Conservation (phyloP, 1,140 invertebrate genomes). For the Drosophila pseudoobscura region DNA sequence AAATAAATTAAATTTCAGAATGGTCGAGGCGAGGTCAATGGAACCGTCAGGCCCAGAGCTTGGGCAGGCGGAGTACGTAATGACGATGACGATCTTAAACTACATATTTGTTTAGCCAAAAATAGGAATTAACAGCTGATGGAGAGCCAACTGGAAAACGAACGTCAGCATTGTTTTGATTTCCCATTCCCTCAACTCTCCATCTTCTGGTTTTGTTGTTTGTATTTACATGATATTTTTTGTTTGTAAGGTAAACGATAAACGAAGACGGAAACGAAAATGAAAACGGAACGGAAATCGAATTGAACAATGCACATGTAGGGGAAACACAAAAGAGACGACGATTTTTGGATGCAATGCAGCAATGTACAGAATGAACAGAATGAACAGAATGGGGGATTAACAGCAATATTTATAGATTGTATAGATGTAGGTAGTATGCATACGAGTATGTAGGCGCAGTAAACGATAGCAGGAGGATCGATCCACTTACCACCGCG, state of each 20-base stretch:
- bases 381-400: slow-evolving; percentile 15
- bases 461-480: slow-evolving; percentile 1
- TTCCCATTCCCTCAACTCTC: neutral
- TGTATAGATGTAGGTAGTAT: too few relatives aligned
- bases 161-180: slow-evolving; percentile 24
- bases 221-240: slow-evolving; percentile 57
- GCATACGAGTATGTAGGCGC: too few relatives aligned
- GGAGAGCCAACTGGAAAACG: slow-evolving; percentile 14
- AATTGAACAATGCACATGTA: slow-evolving; percentile 63
- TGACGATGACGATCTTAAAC: slow-evolving; percentile 31
- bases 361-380: slow-evolving; percentile 62
- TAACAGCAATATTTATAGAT: slow-evolving; percentile 18
- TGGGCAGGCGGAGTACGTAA: neutral
- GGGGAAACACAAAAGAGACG: slow-evolving; percentile 53
- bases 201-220: slow-evolving; percentile 7
- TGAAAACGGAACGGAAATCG: slow-evolving; percentile 12
- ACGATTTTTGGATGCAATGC: slow-evolving; percentile 49
- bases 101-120: slow-evolving; percentile 17
- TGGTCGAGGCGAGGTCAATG: slow-evolving; percentile 4
- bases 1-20: slow-evolving; percentile 13
- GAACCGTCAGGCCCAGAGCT: slow-evolving; percentile 11
- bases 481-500: slow-evolving; percentile 89
- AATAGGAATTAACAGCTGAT: slow-evolving; percentile 10
- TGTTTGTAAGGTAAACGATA: too few relatives aligned
- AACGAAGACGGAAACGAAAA: too few relatives aligned